These are phyloP conservation scores for Gadopsis bispinosus DNA, from an alignment of 2,797 vertebrate species.

Conservation along the genomic window DNA sequence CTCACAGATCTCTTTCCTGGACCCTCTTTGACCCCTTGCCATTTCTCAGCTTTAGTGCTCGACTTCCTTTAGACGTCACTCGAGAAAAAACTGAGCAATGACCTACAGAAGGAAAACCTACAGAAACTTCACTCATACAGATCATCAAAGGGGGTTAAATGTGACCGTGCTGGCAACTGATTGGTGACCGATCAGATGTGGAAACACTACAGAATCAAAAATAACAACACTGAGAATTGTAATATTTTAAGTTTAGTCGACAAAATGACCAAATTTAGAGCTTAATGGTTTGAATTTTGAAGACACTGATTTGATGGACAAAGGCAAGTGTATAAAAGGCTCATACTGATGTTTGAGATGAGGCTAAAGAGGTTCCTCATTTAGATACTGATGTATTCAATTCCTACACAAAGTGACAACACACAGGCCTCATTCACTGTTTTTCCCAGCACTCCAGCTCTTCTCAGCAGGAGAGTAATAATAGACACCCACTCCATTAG, in stretches of 20 bases:
- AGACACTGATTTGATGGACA: slow-evolving; percentile 10
- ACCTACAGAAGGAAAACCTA: slow-evolving; percentile 15
- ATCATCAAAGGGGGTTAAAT: slow-evolving; percentile 8
- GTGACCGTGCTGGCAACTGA: slow-evolving; percentile 4
- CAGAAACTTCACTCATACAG: slow-evolving; percentile 3
- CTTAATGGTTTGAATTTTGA: not conserved
- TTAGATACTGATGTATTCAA: slow-evolving; percentile 48
- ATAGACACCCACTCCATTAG: slow-evolving; percentile 76
- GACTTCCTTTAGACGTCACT: slow-evolving; percentile 4
- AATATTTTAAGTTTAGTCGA: not conserved
- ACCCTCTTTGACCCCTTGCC: not conserved
- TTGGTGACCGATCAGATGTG: slow-evolving; percentile 3
- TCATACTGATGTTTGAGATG: slow-evolving; percentile 32
- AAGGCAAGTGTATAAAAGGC: not conserved
- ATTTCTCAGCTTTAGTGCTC: slow-evolving; percentile 14
- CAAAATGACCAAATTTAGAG: not conserved
- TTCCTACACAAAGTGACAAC: slow-evolving; percentile 20
- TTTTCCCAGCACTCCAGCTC: slow-evolving; percentile 49
- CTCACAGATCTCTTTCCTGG: not conserved
- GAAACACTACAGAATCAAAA: not conserved
- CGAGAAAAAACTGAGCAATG: not conserved
- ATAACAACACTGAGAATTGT: not conserved
- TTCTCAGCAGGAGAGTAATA: slow-evolving; percentile 72
- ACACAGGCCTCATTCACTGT: slow-evolving; percentile 32
- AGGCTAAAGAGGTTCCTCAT: slow-evolving; percentile 41